phyloP scores from a whole-genome alignment of 64 coral and sea anemone genomes.

The Astreopora myriophthalma region DNA sequence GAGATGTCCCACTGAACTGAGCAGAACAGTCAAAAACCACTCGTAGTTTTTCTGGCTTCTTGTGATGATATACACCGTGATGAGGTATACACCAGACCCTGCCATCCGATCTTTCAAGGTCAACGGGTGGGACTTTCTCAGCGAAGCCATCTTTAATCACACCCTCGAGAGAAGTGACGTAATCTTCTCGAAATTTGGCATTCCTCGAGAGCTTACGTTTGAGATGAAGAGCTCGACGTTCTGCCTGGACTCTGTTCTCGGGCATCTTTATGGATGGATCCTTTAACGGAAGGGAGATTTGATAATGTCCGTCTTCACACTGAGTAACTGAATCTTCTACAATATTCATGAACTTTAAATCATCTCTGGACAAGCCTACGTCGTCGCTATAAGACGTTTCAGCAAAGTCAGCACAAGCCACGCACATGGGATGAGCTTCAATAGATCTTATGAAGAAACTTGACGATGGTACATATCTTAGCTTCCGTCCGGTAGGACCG shows the following conservation, averaged over 20 bases:
- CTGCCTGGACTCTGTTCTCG: not conserved
- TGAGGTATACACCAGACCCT: slow-evolving; percentile 29
- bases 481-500: not conserved
- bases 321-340: slow-evolving; percentile 1
- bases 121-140: not conserved
- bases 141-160: not conserved
- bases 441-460: not conserved
- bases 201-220: not conserved
- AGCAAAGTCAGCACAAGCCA: not conserved
- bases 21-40: not conserved
- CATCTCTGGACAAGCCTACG: not conserved
- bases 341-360: too few species aligned
- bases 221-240: not conserved
- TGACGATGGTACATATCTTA: not conserved
- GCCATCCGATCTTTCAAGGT: not conserved
- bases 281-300: not conserved
- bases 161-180: not conserved
- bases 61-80: slow-evolving; percentile 11
- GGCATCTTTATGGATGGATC: not conserved
- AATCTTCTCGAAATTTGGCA: not conserved
- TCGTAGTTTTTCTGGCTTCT: not conserved
- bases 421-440: too few species aligned
- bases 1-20: not conserved
- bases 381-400: not conserved
- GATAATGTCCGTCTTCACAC: slow-evolving; percentile 8